phyloP scores from a whole-genome alignment of 2,113 vertebrate species.

The Thamnophis sirtalis region DNA sequence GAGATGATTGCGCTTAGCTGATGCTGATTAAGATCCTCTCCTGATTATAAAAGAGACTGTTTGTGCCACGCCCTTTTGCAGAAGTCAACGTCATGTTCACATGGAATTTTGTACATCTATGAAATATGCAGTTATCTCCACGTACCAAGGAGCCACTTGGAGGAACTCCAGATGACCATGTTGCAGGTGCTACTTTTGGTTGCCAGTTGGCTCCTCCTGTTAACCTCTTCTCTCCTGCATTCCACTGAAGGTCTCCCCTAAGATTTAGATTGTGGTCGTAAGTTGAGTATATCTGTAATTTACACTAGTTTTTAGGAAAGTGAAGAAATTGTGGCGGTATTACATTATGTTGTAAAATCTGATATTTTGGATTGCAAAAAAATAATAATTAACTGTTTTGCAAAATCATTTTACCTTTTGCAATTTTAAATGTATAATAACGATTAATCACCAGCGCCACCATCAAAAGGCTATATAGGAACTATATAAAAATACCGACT shows the following conservation, averaged over 20 bases:
- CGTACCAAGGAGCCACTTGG: slow-evolving; percentile 83
- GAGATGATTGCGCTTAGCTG: too few relatives aligned
- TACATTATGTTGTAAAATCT: background rate
- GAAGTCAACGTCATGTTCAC: background rate
- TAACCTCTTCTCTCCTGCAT: slow-evolving; percentile 87
- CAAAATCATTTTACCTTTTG: background rate
- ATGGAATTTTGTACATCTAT: background rate
- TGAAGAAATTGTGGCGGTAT: background rate
- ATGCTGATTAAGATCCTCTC: too few relatives aligned
- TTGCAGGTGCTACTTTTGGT: slow-evolving; percentile 90
- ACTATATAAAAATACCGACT: background rate
- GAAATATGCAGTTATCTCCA: background rate
- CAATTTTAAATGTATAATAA: background rate
- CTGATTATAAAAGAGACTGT: too few relatives aligned
- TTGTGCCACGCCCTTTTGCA: too few relatives aligned
- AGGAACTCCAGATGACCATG: slow-evolving; percentile 80
- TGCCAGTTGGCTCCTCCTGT: slow-evolving; percentile 98
- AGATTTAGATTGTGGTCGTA: background rate
- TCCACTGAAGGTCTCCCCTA: slow-evolving; percentile 86
- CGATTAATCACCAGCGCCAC: background rate
- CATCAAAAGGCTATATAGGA: background rate
- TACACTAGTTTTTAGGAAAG: background rate
- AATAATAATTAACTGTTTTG: background rate
- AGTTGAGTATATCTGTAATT: background rate
- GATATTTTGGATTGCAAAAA: background rate